A percentile compares a stretch with the other conserved stretches of the same genome.
phyloP scores from a whole-genome alignment of 2,888 invertebrate genomes.

The Neocrepidodera transversa region DNA sequence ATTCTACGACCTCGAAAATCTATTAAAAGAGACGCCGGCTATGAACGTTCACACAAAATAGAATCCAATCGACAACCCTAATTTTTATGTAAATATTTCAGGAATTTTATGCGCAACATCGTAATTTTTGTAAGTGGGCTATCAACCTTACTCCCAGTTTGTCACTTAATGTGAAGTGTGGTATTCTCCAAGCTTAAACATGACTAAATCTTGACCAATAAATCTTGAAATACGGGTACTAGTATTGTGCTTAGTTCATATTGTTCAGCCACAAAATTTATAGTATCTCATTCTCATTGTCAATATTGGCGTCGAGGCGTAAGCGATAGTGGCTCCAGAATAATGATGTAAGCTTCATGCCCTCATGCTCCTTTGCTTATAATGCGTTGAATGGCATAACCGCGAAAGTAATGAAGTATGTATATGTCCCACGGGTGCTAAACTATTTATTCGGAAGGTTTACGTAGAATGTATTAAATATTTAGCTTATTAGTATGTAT shows the following conservation, averaged over 20 bases:
- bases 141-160: no score
- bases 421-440: not conserved
- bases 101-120: no score
- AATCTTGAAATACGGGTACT: not conserved
- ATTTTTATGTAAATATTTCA: no score
- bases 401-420: constrained; percentile 5
- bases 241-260: not conserved
- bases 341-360: constrained; percentile 1
- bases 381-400: constrained; percentile 2
- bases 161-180: not conserved
- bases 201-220: not conserved
- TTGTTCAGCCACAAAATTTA: not conserved
- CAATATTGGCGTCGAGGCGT: not conserved
- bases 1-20: no score
- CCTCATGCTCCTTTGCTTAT: constrained; percentile 3
- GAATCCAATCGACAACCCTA: no score
- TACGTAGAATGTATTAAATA: not conserved
- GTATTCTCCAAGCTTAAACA: not conserved
- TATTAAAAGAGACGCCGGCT: no score
- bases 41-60: no score
- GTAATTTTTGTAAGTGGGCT: no score
- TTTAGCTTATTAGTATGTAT: not conserved
- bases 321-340: constrained; percentile 1
- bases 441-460: not conserved
- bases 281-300: constrained; percentile 6